Evolutionary conservation across 2,888 invertebrate genomes (phyloP).

Genomic region (Salticus scenicus): DNA sequence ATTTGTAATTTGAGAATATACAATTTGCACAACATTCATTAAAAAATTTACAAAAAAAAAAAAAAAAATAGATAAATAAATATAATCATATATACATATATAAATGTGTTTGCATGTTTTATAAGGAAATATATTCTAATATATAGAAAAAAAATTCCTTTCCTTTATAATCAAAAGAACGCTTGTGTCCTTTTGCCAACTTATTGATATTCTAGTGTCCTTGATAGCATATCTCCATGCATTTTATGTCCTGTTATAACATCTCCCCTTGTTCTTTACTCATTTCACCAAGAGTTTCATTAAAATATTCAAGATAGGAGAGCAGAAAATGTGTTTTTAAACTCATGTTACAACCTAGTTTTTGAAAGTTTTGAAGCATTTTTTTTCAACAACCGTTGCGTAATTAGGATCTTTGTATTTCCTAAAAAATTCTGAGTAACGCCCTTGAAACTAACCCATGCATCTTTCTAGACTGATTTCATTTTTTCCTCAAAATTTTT

Average conservation of each 20-base stretch:
- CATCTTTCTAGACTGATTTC: constrained; percentile 37
- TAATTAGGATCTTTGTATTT: constrained; percentile 27
- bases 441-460: constrained; percentile 30
- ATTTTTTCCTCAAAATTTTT: constrained; percentile 65
- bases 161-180: too few relatives aligned
- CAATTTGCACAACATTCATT: too few relatives aligned
- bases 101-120: too few relatives aligned
- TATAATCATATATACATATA: too few relatives aligned
- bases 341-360: constrained; percentile 72
- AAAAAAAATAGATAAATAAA: too few relatives aligned
- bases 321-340: constrained; percentile 29
- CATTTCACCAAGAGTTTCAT: constrained; percentile 23
- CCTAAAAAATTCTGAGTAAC: constrained; percentile 14
- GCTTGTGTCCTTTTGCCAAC: constrained; percentile 19
- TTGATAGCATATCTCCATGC: constrained; percentile 26
- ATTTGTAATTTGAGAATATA: too few relatives aligned
- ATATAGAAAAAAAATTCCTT: too few relatives aligned
- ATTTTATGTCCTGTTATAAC: background rate
- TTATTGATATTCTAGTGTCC: constrained; percentile 31
- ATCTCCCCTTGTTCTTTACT: background rate
- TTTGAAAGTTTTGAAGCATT: constrained; percentile 38
- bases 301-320: constrained; percentile 34
- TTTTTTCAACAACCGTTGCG: constrained; percentile 33
- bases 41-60: too few relatives aligned
- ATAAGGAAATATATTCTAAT: too few relatives aligned